Base-by-base conservation (phyloP, 1,140 invertebrate species). In the Eupristina koningsbergeri region DNA sequence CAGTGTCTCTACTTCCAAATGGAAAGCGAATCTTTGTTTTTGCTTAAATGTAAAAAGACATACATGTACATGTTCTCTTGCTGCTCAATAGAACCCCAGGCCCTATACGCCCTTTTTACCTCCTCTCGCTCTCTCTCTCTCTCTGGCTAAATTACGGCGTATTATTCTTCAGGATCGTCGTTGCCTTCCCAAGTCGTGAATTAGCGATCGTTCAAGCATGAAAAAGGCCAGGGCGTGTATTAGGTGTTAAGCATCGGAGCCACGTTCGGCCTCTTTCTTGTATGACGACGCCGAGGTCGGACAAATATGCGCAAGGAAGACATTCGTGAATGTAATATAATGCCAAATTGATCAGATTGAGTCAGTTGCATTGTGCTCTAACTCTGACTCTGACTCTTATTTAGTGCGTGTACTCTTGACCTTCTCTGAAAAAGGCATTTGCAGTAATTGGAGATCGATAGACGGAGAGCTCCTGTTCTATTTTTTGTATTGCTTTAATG, bases 141-240 rank as follows among this genome's bases (percentile, higher is more conserved):
- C n/a, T n/a, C n/a, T n/a, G n/a, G n/a, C n/a, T n/a, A n/a, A n/a
- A n/a, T n/a, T n/a, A 17, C 50, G 15, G 17, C 3, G 19, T 17
- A 19, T 53, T 15, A 53, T 53, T 53, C 15, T 17, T 9, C 50
- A 9, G 11, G 53, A 26, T 26, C 22, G 22, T 58, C 53, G 53
- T 5, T 5, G 11, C 53, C 22, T 9, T 58, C 53, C 22, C 53
- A 17, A 26, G 22, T 58, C 9, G 58, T 53, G 69, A 81, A 81
- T 81, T 74, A 81, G 69, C 80, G 69, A 58, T 81, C 69, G 80
- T 26, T 13, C 50, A n/a, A 81, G 50, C 80, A 22, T 63, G 39
- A 81, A 81, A 74, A 50, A 67, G 79, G 34, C 61, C 11, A 19
- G 39, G 39, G 39, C 22, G 53, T 6, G 53, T 9, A 58, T 58